phyloP scores from a whole-genome alignment of 1,140 invertebrate species.

The Listronotus bonariensis region DNA sequence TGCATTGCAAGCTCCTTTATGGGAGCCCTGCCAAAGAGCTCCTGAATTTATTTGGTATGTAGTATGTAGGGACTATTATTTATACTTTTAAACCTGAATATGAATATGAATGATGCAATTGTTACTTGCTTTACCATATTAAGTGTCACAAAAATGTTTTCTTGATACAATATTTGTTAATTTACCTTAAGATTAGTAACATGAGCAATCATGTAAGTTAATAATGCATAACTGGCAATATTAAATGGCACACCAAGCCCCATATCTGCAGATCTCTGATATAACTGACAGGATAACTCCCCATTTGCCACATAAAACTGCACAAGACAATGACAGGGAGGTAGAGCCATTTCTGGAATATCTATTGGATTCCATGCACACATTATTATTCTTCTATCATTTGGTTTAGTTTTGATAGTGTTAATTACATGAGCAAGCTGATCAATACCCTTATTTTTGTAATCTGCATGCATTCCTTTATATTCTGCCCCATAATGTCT shows the following conservation, averaged over 20 bases:
- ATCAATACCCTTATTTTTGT: conserved; percentile 86
- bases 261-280: conserved; percentile 98
- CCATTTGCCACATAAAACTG: conserved; percentile 94
- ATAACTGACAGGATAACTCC: conserved; percentile 87
- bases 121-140: too few species aligned
- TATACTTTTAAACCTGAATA: too few species aligned
- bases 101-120: too few species aligned
- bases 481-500: conserved; percentile 97
- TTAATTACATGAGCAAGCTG: conserved; percentile 88
- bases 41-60: too few species aligned
- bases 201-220: conserved; percentile 97
- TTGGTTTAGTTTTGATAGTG: conserved; percentile 82
- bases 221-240: conserved; percentile 94
- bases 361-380: conserved; percentile 95
- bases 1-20: too few species aligned
- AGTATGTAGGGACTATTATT: too few species aligned
- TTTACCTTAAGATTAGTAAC: conserved; percentile 81
- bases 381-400: conserved; percentile 90
- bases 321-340: conserved; percentile 93
- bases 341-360: conserved; percentile 91
- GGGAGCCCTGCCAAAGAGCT: too few species aligned
- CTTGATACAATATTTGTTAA: not conserved
- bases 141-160: too few species aligned
- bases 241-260: conserved; percentile 98
- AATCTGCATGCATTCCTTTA: conserved; percentile 81